phyloP scores from a whole-genome alignment of 2,888 invertebrate genomes.

The Amblyjoppa fuscipennis region DNA sequence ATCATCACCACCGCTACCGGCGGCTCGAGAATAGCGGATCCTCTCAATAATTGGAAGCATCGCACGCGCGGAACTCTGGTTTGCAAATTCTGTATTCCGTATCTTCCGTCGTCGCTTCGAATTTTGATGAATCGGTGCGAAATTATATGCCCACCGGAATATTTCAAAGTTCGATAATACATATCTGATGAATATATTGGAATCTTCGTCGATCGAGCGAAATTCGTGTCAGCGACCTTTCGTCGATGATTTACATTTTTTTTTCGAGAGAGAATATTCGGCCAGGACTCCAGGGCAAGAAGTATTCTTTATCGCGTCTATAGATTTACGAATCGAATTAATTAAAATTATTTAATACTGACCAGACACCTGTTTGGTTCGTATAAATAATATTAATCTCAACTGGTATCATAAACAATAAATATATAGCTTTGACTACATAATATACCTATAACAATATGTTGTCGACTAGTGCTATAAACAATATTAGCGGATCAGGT shows the following conservation, averaged over 20 bases:
- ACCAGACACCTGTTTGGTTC: no score
- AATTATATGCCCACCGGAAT: background rate
- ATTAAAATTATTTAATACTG: background rate
- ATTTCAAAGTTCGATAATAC: constrained; percentile 11
- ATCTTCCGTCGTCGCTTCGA: constrained; percentile 10
- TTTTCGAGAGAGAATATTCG: no score
- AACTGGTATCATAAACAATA: no score
- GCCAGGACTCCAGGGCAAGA: no score
- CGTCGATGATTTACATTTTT: background rate
- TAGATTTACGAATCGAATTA: background rate
- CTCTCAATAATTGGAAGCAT: constrained; percentile 61
- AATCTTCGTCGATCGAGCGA: background rate
- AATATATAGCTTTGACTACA: no score
- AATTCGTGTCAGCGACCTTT: background rate
- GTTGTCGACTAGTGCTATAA: no score
- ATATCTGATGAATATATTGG: no score
- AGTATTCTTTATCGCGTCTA: background rate
- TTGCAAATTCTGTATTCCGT: constrained; percentile 50
- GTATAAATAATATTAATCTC: no score
- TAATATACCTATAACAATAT: no score
- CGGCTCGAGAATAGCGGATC: constrained; percentile 49
- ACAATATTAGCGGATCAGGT: background rate
- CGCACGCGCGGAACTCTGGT: constrained; percentile 35
- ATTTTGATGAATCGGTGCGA: constrained; percentile 45
- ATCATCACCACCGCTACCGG: background rate